Evolutionary conservation across 1,140 invertebrate genomes (phyloP), one percentile per base, ranked within the genome.

Genomic region (Sipha flava): DNA sequence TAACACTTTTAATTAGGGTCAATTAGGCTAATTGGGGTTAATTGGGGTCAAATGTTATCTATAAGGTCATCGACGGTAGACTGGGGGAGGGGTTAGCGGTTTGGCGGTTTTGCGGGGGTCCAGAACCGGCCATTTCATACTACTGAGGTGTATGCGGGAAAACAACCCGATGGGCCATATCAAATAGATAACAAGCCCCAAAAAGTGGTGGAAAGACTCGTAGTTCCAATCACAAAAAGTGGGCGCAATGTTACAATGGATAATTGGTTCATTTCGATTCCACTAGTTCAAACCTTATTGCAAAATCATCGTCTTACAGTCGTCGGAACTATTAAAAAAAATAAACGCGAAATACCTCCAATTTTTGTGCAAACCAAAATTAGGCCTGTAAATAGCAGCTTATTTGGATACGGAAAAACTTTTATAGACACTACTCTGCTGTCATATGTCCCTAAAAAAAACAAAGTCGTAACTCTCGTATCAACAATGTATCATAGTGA

Each of bases 101-200:
- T n/a, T n/a, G n/a, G n/a, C n/a, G n/a, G n/a, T n/a, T n/a, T n/a
- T n/a, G n/a, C n/a, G n/a, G n/a, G n/a, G n/a, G n/a, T n/a, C n/a
- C n/a, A n/a, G n/a, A n/a, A n/a, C n/a, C n/a, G n/a, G n/a, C n/a
- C n/a, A n/a, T n/a, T n/a, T n/a, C n/a, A n/a, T n/a, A n/a, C n/a
- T n/a, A n/a, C n/a, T n/a, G 84, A 86, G 81, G 79, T 85, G 3
- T 85, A 85, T 62, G 59, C 77, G 16, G 85, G 85, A 47, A 83
- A 84, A 75, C 84, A 86, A 81, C 83, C 84, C 4, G 81, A 82
- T 52, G 84, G 84, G 9, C 84, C 83, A 21, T 86, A 80, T 81
- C 64, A 68, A 12, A 34, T 83, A 16, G 83, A 83, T 43, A 85
- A 86, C 31, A 23, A 9, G 10, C 64, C 64, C 14, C 31, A 16